Base-by-base conservation (phyloP, 2,113 vertebrate species). In the Sigmodon hispidus region DNA sequence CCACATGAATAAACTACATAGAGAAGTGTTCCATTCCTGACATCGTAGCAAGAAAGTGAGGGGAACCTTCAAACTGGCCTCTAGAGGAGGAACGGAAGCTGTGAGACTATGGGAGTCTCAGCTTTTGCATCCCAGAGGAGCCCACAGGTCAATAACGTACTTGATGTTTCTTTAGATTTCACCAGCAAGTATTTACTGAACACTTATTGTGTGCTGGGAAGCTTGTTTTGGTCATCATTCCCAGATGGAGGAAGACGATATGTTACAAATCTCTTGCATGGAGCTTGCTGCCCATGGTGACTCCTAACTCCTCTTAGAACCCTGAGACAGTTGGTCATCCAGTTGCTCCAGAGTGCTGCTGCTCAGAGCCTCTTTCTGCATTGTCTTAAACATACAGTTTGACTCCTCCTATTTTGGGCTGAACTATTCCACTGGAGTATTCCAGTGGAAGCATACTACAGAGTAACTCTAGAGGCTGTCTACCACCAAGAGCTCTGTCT, bases 171-270 rank as follows among this genome's bases (percentile, higher is more conserved):
- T 80, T 77, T 15, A 77, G 6, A 59, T 81, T 77, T 93, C 10
- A n/a, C 84, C 61, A 34, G 57, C 15, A 87, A 59, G 45, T 94
- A 59, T 65, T 89, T 84, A 45, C 5, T 45, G 57, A 89, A 81
- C 31, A 45, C 2, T 77, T 61, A 48, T 72, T 90, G 52, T 80
- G 63, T 72, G 17, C 79, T 26, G n/a, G 24, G 34, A 45, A 93
- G 40, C 84, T 77, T 45, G 72, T 93, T 93, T 81, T 81, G 61
- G 36, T 76, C 57, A 72, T 72, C 80, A 90, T 45, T 92, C 72
- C 89, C 52, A 85, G 75, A 61, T 61, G 48, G 57, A 40, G 52
- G 69, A 40, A 93, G 19, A 40, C n/a, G n/a, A 11, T 17, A 24
- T 7, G 50, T 59, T 34, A 7, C 12, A 55, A 87, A 40, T 89